Percentiles rank a stretch among this genome's conserved stretches.
These are phyloP conservation scores for Lerista edwardsae DNA, from an alignment of 2,797 vertebrate species.

Conservation along the genomic window DNA sequence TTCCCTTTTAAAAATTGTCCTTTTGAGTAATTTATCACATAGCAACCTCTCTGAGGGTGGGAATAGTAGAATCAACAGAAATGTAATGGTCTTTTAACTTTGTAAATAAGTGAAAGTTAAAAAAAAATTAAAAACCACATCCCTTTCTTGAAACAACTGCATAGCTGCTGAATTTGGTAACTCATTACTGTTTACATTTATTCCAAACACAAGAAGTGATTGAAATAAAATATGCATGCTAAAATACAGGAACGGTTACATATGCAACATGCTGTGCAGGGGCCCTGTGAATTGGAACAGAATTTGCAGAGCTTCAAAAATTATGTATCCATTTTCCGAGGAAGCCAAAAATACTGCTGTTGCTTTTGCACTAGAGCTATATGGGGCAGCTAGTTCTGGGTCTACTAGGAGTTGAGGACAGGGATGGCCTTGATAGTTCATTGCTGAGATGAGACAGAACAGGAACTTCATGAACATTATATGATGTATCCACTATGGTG, in stretches of 20 bases:
- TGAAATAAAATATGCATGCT: constrained; percentile 34
- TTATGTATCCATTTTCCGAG: background rate
- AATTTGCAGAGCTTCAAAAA: background rate
- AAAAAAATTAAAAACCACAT: background rate
- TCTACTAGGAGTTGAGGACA: background rate
- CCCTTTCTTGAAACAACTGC: background rate
- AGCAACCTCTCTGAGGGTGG: background rate
- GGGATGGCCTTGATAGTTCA: background rate
- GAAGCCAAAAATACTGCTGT: background rate
- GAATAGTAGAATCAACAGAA: background rate
- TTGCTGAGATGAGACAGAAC: background rate
- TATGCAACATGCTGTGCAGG: constrained; percentile 2
- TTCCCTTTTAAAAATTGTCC: background rate
- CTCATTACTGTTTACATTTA: constrained; percentile 23
- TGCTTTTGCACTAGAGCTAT: background rate
- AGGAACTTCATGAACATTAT: background rate
- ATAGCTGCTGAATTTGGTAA: background rate
- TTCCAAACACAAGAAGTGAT: constrained; percentile 7
- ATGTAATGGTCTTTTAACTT: constrained; percentile 7
- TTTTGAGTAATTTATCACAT: constrained; percentile 20
- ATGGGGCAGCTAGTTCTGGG: background rate
- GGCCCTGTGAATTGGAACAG: constrained; percentile 15
- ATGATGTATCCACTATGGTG: too few relatives aligned
- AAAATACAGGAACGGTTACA: constrained; percentile 20
- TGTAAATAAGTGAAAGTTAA: background rate